Evolutionary conservation across 2,113 vertebrate species (phyloP), one percentile per base, ranked within the genome.

Genomic region (Cyphomyrus discorhynchus): DNA sequence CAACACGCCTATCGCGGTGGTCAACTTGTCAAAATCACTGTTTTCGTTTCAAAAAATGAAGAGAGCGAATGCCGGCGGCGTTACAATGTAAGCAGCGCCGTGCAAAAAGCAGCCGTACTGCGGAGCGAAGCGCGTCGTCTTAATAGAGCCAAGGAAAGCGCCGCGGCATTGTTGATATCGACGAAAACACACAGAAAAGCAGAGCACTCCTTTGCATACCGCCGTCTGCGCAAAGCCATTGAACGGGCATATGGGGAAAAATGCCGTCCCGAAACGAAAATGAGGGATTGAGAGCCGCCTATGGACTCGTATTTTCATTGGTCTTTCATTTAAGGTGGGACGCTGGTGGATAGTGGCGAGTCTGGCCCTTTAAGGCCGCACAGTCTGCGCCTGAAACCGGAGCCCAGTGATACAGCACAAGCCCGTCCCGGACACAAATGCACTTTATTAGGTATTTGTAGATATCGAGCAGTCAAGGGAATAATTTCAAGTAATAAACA

Each of bases 1-100:
- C 91, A 77, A 77, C 85, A 86, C 89, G 66, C 92, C 85, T 52
- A 89, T 86, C 53, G 46, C 49, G 52, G 86, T 21, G 83, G 83
- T 82, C 80, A 56, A 90, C 56, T 88, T 90, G 83, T 58, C 77
- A 88, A 39, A 90, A 58, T 27, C 80, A 24, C 31, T 56, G 27
- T n/a, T 35, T 27, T 21, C 24, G 50, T 85, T 27, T 84, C 21
- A 47, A 24, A 84, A 47, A 47, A 47, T 17, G 39, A 84, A 24
- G 8, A 52, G 45, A 8, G 83, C 83, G 24, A 35, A 19, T 47
- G 85, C 49, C 49, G 50, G 49, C 50, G 49, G 50, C 49, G n/a
- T 53, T 53, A 87, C 11, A 49, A 85, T 45, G n/a, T 47, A 3
- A 10, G 19, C 19, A 86, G 47, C 45, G 42, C 53, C 39, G 35